Evolutionary conservation across 1,140 invertebrate species (phyloP), one percentile per base, ranked within the genome.

Genomic region (Berghia stephanieae): DNA sequence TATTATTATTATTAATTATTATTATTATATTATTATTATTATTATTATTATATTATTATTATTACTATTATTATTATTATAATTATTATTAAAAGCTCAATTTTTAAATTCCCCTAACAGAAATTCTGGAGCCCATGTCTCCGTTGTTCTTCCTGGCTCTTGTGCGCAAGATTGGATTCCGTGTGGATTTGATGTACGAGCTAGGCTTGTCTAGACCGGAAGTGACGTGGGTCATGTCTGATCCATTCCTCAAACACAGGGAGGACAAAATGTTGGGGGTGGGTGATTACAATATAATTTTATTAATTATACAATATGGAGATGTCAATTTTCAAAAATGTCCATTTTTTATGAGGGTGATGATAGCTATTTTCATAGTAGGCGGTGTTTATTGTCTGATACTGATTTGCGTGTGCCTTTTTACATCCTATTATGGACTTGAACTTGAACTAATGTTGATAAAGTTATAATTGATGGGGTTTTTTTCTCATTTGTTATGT

Each of bases 231-330:
- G 74, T 78, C 42, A 63, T 73, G 60, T 46, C 55, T 46, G 77
- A 78, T 34, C 77, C 77, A 18, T 38, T 78, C 18, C 5, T 63
- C 10, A 27, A 31, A 2, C 21, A 63, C 18, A 44, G 49, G 21
- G 57, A 78, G 46, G 70, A 67, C 52, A 78, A 78, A 52, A 78
- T 78, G 77, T 40, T 78, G 34, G 68, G 68, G 77, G 77, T 78
- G 27, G 27, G 57, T 63, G 18, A 10, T 16, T 8, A 24, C 10
- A 16, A 63, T 16, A 31, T 63, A 31, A 63, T 63, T 16, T 63
- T 10, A 16, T 8, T 10, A 10, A 63, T 31, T 16, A 63, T 16
- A 31, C 18, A 31, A 10, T 24, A 63, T 8, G 34, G 34, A 10
- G 27, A 31, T 10, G 8, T 63, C 10, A 63, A 16, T 16, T 27